A percentile compares a stretch with the other conserved stretches of the same genome.
phyloP scores from a whole-genome alignment of 2,888 invertebrate species.

The Melanostoma scalare region DNA sequence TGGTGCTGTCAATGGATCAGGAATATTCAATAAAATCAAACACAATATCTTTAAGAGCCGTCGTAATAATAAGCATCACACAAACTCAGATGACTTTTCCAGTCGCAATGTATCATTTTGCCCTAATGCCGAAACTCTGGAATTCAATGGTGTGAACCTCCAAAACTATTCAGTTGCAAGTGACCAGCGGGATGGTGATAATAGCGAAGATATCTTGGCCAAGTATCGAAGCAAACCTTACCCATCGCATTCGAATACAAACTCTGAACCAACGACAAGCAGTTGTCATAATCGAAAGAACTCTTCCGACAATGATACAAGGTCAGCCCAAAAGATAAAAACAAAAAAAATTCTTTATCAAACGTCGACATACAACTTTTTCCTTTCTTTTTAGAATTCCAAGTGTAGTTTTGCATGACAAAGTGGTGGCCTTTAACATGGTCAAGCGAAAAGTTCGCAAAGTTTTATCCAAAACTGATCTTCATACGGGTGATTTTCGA shows the following conservation, averaged over 20 bases:
- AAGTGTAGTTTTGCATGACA: slow-evolving; percentile 76
- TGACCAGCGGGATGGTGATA: slow-evolving; percentile 84
- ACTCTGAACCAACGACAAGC: slow-evolving; percentile 81
- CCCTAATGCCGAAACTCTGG: slow-evolving; percentile 75
- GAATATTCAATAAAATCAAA: slow-evolving; percentile 89
- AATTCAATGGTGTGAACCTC: slow-evolving; percentile 56
- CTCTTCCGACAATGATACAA: slow-evolving; percentile 80
- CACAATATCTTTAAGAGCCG: slow-evolving; percentile 87
- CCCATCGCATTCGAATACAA: slow-evolving; percentile 83
- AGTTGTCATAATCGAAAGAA: slow-evolving; percentile 76
- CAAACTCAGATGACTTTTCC: slow-evolving; percentile 71
- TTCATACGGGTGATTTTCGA: slow-evolving; percentile 86
- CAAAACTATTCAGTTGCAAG: slow-evolving; percentile 61
- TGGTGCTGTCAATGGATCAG: slow-evolving; percentile 81
- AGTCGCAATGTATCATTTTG: slow-evolving; percentile 79
- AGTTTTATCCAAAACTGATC: slow-evolving; percentile 94
- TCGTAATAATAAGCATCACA: slow-evolving; percentile 82
- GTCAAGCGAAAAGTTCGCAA: slow-evolving; percentile 93
- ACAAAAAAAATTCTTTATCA: too few species aligned
- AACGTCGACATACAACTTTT: neutral
- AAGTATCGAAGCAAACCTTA: slow-evolving; percentile 91
- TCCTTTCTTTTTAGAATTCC: slow-evolving; percentile 73
- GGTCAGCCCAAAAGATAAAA: slow-evolving; percentile 76
- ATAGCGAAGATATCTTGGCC: slow-evolving; percentile 95
- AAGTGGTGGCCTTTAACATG: slow-evolving; percentile 78